Evolutionary conservation across 2,113 vertebrate genomes (phyloP).

Genomic region (Pangasianodon gigas): DNA sequence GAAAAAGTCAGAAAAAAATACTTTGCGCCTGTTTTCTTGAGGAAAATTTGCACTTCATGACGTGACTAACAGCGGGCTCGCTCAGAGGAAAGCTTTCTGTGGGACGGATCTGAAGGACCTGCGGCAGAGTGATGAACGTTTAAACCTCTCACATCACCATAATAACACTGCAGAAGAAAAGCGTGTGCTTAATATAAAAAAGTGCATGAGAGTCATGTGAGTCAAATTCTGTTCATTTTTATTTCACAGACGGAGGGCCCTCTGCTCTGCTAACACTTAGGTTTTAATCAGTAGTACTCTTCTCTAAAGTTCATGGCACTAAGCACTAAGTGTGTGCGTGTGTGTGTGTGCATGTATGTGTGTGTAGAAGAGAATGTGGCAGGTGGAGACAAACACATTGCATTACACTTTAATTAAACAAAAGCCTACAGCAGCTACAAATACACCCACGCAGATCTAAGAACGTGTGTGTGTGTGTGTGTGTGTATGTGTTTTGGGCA

Average conservation of each 20-base stretch:
- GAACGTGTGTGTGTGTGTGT: slow-evolving; percentile 14
- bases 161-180: background rate
- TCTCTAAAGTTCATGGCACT: background rate
- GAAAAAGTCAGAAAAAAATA: background rate
- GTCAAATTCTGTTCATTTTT: background rate
- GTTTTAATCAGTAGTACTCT: background rate
- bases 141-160: background rate
- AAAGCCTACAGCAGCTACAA: background rate
- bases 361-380: background rate
- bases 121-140: background rate
- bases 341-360: background rate
- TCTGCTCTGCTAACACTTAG: background rate
- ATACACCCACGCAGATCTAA: background rate
- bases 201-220: background rate
- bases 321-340: background rate
- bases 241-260: background rate
- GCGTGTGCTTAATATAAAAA: background rate
- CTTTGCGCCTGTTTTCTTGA: background rate
- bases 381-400: background rate
- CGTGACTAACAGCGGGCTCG: background rate
- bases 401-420: background rate
- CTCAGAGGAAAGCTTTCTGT: background rate
- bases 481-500: background rate
- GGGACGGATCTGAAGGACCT: background rate
- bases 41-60: background rate